Evolutionary conservation across 2,113 vertebrate genomes (phyloP).

Genomic region (Maccullochella peelii): DNA sequence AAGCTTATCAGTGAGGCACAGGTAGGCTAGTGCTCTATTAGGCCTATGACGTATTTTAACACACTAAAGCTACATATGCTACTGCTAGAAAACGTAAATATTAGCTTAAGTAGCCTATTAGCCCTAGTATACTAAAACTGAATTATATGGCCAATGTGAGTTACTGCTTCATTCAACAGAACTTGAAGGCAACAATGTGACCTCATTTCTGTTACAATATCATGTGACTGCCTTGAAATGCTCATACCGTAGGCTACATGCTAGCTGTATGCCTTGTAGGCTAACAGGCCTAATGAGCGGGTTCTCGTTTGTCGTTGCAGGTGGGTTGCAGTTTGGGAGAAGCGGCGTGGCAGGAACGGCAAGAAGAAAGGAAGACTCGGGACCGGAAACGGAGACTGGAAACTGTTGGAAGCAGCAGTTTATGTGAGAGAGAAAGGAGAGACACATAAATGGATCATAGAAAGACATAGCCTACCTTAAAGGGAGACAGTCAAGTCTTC

Average conservation of each 20-base stretch:
- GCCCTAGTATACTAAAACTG: neutral
- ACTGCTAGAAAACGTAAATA: neutral
- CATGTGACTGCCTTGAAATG: slow-evolving; percentile 4
- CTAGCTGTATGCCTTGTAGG: too few species aligned
- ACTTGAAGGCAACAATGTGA: neutral
- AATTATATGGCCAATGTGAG: neutral
- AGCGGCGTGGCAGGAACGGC: neutral
- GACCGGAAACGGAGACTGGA: neutral
- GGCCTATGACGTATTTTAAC: neutral
- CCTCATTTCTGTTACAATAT: neutral
- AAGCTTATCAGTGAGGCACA: neutral
- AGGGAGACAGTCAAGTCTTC: neutral
- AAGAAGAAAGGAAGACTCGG: neutral
- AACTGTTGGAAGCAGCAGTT: neutral
- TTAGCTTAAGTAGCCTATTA: too few species aligned
- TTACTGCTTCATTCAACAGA: neutral
- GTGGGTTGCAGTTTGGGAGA: slow-evolving; percentile 4
- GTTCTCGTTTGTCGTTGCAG: neutral
- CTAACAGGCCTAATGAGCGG: too few species aligned
- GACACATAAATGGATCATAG: neutral
- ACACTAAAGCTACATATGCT: neutral
- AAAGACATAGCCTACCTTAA: neutral
- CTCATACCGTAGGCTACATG: neutral
- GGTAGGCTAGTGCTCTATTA: neutral
- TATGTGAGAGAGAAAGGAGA: neutral